Evolutionary conservation across 2,113 vertebrate species (phyloP), one percentile per base, ranked within the genome.

Genomic region (Diadophis punctatus): DNA sequence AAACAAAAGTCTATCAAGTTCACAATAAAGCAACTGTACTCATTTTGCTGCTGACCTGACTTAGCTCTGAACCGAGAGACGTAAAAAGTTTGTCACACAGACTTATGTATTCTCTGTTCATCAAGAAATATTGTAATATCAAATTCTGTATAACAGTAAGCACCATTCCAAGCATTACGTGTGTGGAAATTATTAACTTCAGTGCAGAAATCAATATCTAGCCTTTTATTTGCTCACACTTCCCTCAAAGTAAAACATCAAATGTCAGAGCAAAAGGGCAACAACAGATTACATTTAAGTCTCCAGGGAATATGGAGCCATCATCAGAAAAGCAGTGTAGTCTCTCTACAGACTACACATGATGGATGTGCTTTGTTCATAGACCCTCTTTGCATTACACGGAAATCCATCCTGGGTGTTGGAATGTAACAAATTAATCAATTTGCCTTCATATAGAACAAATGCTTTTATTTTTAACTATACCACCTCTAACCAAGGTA

Each of bases 201-300:
- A 94, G 94, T 91, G 93, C 74, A 95, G 89, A 95, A 97, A 97
- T 96, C 96, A 96, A 93, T 96, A 97, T 60, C 56, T 95, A 95
- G 34, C 84, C 93, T 94, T 95, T 94, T 56, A 93, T 94, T 96
- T 96, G 90, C 86, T 90, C 92, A 90, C 86, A 88, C 90, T 96
- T 96, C 91, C 91, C 90, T 92, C 95, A 91, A 9, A 95, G 95
- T 49, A 94, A 93, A 96, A 93, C 90, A 92, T n/a, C 51, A 93
- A 63, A 93, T 0, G 0, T 91, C 56, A 87, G 90, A 56, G 52
- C 87, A 94, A 94, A 95, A 93, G 68, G 92, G 93, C 93, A 90
- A 92, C 94, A 89, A 92, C 53, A 94, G 94, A 96, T 34, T 91
- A 86, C 74, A 85, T 93, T 93, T 74, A 9, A 2, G 91, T 94